Conservation (phyloP, 2,888 invertebrate genomes). For the Phaonia tiefii region DNA sequence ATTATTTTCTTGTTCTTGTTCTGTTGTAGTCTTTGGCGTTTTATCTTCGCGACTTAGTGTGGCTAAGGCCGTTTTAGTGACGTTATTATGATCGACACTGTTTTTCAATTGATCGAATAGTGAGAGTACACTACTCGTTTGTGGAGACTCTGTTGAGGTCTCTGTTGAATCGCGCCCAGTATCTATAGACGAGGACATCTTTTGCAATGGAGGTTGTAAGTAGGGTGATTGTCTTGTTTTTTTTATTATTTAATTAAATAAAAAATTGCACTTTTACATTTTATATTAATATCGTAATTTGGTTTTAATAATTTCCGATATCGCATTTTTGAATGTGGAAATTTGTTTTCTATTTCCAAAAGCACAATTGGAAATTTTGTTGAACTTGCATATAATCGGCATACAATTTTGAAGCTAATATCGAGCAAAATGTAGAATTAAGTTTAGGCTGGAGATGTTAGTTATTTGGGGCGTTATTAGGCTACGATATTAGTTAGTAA, state of each 20-base stretch:
- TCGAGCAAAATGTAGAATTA: too few relatives aligned
- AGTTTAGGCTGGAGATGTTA: too few relatives aligned
- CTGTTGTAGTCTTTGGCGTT: slow-evolving; percentile 21
- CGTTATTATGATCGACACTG: slow-evolving; percentile 74
- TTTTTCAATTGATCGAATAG: slow-evolving; percentile 78
- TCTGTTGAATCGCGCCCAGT: slow-evolving; percentile 10
- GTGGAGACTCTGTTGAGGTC: slow-evolving; percentile 51
- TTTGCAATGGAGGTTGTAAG: neutral
- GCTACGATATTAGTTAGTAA: too few relatives aligned
- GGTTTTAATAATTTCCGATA: slow-evolving; percentile 13
- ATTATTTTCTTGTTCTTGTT: neutral
- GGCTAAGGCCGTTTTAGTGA: slow-evolving; percentile 55
- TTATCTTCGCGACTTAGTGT: slow-evolving; percentile 43
- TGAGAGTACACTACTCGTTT: slow-evolving; percentile 70
- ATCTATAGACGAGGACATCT: slow-evolving; percentile 50
- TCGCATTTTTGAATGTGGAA: neutral
- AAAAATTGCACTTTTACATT: slow-evolving; percentile 18
- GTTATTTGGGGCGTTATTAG: too few relatives aligned
- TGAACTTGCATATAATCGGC: too few relatives aligned
- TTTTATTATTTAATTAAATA: slow-evolving; percentile 1
- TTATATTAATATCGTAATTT: slow-evolving; percentile 4
- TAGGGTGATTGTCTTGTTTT: neutral
- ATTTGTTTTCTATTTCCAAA: too few relatives aligned
- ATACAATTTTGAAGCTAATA: too few relatives aligned
- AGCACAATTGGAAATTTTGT: too few relatives aligned